phyloP scores from a whole-genome alignment of 2,113 vertebrate genomes.

The Albula goreensis region DNA sequence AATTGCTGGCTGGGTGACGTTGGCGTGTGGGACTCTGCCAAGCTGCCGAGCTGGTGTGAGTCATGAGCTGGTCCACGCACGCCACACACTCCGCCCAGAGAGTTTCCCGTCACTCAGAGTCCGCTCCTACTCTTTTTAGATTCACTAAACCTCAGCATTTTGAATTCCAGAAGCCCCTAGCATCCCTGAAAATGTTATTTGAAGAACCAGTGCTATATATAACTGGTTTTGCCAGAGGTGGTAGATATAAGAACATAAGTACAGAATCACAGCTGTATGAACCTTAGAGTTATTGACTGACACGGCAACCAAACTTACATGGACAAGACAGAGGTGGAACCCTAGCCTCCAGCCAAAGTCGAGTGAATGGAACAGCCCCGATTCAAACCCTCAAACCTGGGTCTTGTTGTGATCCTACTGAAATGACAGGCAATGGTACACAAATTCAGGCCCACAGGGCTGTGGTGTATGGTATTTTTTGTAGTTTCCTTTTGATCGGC shows the following conservation, averaged over 20 bases:
- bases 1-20: neutral
- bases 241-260: too few species aligned
- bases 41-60: constrained; percentile 47
- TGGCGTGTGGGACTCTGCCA: neutral
- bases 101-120: neutral
- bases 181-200: neutral
- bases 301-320: too few species aligned
- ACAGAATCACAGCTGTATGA: too few species aligned
- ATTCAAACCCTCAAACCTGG: neutral
- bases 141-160: neutral
- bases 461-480: too few species aligned
- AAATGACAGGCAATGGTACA: too few species aligned
- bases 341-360: neutral
- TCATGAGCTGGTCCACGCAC: constrained; percentile 43
- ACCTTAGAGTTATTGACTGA: too few species aligned
- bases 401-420: neutral
- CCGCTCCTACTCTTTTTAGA: neutral
- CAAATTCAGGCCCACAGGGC: too few species aligned
- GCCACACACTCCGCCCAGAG: neutral
- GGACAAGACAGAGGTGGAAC: too few species aligned
- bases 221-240: neutral
- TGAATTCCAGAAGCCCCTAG: neutral
- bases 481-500: too few species aligned
- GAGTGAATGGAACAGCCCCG: neutral
- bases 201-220: too few species aligned